Base-by-base conservation (phyloP, 2,113 vertebrate species). In the Colossoma macropomum region DNA sequence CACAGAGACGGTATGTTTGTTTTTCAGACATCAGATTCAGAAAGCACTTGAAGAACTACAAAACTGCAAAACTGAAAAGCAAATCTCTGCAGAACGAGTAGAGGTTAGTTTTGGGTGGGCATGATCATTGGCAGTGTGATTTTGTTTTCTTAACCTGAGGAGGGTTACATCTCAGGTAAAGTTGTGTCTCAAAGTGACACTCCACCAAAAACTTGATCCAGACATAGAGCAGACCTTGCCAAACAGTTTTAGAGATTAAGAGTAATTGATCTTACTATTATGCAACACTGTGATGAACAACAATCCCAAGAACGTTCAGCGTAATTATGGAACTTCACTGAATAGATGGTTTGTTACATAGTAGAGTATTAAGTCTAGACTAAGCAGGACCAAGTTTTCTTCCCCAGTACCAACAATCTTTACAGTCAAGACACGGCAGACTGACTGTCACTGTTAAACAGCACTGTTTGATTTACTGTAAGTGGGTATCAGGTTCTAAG, bases 401-500 rank as follows among this genome's bases (percentile, higher is more conserved):
- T 16, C 59, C 48, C 38, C 66, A 63, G 2, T 70, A 54, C n/a
- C 11, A 32, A 59, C 66, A 13, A 34, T 30, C 23, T 23, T 77
- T 28, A 65, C 56, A 52, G 23, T 72, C 12, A 41, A 75, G 45
- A 60, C 52, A n/a, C 23, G 48, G 45, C 66, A 75, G 41, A 54
- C 62, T 74, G 68, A 25, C 54, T 70, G 54, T 62, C 77, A 77
- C 41, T 62, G 69, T 38, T 38, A 3, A 38, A 38, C 34, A 38
- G 1, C 48, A 74, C 27, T 38, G 60, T 84, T 78, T 73, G 38
- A 69, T 74, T 84, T 78, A 71, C 75, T 71, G 69, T 84, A 81
- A 84, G 62, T 84, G 77, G 85, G 62, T 81, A 78, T 84, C 78
- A 81, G 23, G 74, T 86, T 84, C 23, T 72, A 38, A 77, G 27